These are phyloP conservation scores for Hedychridium roseum DNA, from an alignment of 2,888 invertebrate genomes.

Conservation along the genomic window DNA sequence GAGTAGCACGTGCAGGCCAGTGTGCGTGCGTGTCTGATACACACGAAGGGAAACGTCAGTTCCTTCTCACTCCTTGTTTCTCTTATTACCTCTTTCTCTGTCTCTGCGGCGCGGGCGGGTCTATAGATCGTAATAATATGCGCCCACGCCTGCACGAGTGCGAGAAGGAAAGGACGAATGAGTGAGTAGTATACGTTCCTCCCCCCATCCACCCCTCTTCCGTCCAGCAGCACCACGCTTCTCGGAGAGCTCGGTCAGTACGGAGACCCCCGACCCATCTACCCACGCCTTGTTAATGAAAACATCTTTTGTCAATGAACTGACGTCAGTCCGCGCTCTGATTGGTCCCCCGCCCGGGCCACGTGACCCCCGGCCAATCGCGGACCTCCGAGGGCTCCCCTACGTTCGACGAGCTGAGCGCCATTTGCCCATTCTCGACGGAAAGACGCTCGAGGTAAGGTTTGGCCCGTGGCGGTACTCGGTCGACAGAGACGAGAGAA, in stretches of 20 bases:
- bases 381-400: conserved; percentile 38
- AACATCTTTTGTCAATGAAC: conserved; percentile 67
- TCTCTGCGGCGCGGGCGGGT: conserved; percentile 12
- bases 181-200: conserved; percentile 27
- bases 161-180: conserved; percentile 29
- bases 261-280: conserved; percentile 40
- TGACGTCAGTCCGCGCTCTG: conserved; percentile 62
- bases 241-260: conserved; percentile 36
- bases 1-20: conserved; percentile 33
- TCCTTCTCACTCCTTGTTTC: conserved; percentile 15
- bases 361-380: conserved; percentile 64
- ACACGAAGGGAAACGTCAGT: conserved; percentile 15
- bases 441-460: conserved; percentile 57
- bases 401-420: conserved; percentile 42
- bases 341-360: conserved; percentile 58
- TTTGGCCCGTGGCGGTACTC: conserved; percentile 51
- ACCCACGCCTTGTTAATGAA: conserved; percentile 61
- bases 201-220: conserved; percentile 16
- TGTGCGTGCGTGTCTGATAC: conserved; percentile 30
- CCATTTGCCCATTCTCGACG: conserved; percentile 58
- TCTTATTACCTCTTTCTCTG: conserved; percentile 13
- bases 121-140: conserved; percentile 35
- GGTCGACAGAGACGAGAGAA: too few relatives aligned
- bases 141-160: conserved; percentile 43
- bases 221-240: conserved; percentile 10